Conservation (phyloP, 2,797 vertebrate genomes). For the Miichthys miiuy region DNA sequence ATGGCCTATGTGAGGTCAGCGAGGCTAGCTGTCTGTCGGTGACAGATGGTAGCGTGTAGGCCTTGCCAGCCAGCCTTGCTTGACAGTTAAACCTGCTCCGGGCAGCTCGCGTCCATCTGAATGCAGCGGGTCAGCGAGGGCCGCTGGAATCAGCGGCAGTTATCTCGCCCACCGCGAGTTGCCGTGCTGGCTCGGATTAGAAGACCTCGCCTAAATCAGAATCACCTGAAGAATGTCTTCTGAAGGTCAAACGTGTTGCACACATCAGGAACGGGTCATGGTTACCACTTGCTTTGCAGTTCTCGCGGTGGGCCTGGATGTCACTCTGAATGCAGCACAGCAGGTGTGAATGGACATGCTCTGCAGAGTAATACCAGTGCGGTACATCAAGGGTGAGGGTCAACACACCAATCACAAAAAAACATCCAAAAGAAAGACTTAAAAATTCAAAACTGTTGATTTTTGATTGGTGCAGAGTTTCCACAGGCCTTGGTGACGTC, state of each 20-base stretch:
- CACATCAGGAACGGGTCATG: neutral
- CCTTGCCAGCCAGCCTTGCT: conserved; percentile 51
- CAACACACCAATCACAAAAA: neutral
- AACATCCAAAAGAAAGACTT: neutral
- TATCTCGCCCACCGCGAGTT: conserved; percentile 28
- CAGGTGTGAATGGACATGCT: neutral
- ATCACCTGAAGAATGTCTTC: conserved; percentile 38
- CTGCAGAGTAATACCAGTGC: neutral
- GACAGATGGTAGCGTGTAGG: conserved; percentile 66
- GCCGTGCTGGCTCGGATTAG: conserved; percentile 35
- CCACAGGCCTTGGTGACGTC: neutral
- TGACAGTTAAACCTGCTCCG: conserved; percentile 58
- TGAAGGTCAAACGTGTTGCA: conserved; percentile 14
- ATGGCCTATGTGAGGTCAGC: conserved; percentile 57
- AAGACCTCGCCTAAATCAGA: conserved; percentile 9
- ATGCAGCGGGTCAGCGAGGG: conserved; percentile 47
- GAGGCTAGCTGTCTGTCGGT: conserved; percentile 52
- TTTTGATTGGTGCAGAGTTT: neutral
- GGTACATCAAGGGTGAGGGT: too few relatives aligned
- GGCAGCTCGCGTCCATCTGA: conserved; percentile 44
- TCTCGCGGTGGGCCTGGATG: neutral
- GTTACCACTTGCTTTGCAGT: conserved; percentile 2
- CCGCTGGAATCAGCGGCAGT: conserved; percentile 35
- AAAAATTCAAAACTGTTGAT: neutral
- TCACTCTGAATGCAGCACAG: neutral